These are phyloP conservation scores for Sus cebifrons DNA, from an alignment of 2,797 vertebrate species.

Conservation along the genomic window DNA sequence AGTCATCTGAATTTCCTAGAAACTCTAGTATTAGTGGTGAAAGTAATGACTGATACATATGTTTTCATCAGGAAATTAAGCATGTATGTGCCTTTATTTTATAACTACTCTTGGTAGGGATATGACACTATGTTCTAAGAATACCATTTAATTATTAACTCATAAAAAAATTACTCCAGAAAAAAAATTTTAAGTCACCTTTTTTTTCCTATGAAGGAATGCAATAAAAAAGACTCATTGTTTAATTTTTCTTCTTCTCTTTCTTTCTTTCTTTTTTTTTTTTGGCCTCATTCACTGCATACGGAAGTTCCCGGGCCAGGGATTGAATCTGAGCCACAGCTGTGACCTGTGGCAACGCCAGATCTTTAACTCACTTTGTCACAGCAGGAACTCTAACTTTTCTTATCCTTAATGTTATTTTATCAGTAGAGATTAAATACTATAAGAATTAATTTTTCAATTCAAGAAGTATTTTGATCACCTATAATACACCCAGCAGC, in stretches of 20 bases:
- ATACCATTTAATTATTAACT: neutral
- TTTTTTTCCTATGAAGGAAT: neutral
- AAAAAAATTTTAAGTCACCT: constrained; percentile 29
- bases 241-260: neutral
- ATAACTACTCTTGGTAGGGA: neutral
- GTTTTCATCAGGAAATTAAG: constrained; percentile 37
- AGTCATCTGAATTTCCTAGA: neutral
- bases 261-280: too few relatives aligned
- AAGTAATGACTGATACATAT: neutral
- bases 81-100: neutral
- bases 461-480: neutral
- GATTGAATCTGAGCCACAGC: too few relatives aligned
- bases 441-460: neutral
- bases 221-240: neutral
- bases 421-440: neutral
- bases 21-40: neutral
- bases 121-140: neutral
- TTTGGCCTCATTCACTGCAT: too few relatives aligned
- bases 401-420: constrained; percentile 39
- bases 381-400: neutral
- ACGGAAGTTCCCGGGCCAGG: too few relatives aligned
- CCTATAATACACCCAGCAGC: neutral
- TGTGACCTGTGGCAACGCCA: too few relatives aligned
- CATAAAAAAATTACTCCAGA: constrained; percentile 16
- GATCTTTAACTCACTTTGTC: too few relatives aligned